These are phyloP conservation scores for Drosophila anomalata DNA, from an alignment of 2,888 invertebrate genomes.

Conservation along the genomic window DNA sequence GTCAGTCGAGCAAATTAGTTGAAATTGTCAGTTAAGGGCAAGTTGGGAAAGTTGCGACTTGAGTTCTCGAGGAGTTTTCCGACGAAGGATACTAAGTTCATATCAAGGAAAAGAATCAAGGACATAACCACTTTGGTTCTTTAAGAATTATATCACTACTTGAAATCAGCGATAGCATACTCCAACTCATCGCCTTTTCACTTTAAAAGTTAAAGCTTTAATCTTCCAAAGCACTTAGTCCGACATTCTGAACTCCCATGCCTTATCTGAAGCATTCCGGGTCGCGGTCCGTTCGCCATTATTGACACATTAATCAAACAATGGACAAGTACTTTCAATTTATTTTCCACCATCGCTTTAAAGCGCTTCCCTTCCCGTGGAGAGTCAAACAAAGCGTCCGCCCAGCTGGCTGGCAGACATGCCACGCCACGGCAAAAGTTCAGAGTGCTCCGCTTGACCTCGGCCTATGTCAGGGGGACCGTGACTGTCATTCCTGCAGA, in stretches of 20 bases:
- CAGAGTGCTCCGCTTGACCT: conserved; percentile 32
- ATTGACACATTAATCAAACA: conserved; percentile 79
- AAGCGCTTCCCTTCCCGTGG: conserved; percentile 49
- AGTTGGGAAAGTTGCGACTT: conserved; percentile 36
- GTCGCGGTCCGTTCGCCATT: conserved; percentile 51
- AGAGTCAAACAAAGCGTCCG: conserved; percentile 51
- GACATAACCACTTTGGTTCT: background rate
- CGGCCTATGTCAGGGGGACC: conserved; percentile 25
- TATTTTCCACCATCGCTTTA: conserved; percentile 60
- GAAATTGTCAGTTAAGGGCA: conserved; percentile 72
- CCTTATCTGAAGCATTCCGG: conserved; percentile 32
- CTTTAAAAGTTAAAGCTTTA: conserved; percentile 16
- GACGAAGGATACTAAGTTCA: conserved; percentile 9
- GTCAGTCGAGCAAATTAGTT: conserved; percentile 77
- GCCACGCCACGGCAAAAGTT: conserved; percentile 31
- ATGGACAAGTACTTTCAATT: conserved; percentile 78
- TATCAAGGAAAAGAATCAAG: conserved; percentile 33
- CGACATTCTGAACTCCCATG: conserved; percentile 21
- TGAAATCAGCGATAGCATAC: background rate
- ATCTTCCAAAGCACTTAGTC: conserved; percentile 29
- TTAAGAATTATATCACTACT: background rate
- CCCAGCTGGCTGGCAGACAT: conserved; percentile 43
- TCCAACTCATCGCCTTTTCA: background rate
- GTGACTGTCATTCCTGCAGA: conserved; percentile 55
- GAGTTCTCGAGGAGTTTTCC: conserved; percentile 20